These are phyloP conservation scores for Cephalopterus ornatus DNA, from an alignment of 2,113 vertebrate genomes.

Conservation along the genomic window DNA sequence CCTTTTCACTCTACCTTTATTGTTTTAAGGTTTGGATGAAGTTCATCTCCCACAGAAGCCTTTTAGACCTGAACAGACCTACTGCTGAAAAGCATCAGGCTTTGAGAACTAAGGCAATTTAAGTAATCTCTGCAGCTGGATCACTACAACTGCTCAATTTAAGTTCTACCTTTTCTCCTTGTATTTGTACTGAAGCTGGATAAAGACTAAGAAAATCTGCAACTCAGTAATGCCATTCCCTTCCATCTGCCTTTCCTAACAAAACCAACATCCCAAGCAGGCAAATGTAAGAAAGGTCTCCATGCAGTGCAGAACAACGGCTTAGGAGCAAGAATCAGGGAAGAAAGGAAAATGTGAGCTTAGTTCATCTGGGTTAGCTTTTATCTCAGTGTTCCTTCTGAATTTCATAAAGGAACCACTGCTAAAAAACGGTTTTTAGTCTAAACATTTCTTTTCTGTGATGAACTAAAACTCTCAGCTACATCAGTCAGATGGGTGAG, in stretches of 20 bases:
- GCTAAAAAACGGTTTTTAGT: background rate
- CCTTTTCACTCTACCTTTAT: background rate
- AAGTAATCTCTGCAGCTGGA: background rate
- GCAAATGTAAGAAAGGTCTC: background rate
- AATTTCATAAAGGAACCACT: background rate
- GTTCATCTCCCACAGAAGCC: background rate
- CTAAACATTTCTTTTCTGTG: background rate
- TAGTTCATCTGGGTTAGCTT: background rate
- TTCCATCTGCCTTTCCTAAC: background rate
- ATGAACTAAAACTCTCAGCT: background rate
- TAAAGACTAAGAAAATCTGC: background rate
- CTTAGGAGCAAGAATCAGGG: background rate
- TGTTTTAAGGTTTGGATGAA: background rate
- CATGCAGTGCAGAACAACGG: background rate
- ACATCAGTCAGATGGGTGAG: too few species aligned
- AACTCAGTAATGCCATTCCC: fast-evolving
- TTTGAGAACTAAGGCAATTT: background rate
- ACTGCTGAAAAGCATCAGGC: background rate
- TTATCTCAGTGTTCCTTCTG: background rate
- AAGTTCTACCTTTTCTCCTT: background rate
- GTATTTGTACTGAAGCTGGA: background rate
- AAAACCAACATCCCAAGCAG: background rate
- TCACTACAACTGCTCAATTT: background rate
- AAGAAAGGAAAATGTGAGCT: background rate
- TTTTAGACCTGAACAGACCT: background rate